These are phyloP conservation scores for Channa argus DNA, from an alignment of 2,113 vertebrate genomes.

Conservation along the genomic window DNA sequence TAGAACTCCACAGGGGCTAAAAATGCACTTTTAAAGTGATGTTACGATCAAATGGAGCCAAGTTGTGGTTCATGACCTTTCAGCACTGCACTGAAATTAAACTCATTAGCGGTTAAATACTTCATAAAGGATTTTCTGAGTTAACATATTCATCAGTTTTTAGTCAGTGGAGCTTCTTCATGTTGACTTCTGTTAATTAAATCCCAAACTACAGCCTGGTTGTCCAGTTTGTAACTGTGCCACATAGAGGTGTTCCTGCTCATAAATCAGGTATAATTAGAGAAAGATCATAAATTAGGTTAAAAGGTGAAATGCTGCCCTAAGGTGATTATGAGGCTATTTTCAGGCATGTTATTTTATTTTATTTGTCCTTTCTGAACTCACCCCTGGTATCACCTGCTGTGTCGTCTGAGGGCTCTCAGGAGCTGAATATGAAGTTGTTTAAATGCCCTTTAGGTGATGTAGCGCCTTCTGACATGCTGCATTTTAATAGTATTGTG, in stretches of 20 bases:
- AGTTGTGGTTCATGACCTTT: constrained; percentile 66
- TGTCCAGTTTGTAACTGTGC: constrained; percentile 54
- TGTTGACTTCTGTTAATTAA: constrained; percentile 67
- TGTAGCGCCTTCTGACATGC: constrained; percentile 34
- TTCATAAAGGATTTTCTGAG: constrained; percentile 45
- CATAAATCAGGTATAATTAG: constrained; percentile 38
- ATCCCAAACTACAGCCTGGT: constrained; percentile 58
- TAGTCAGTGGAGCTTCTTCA: constrained; percentile 57
- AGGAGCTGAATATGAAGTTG: constrained; percentile 10
- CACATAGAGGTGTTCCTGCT: constrained; percentile 27
- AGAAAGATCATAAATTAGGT: constrained; percentile 38
- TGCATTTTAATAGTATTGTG: constrained; percentile 54
- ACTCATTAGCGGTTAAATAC: constrained; percentile 65
- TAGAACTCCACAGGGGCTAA: constrained; percentile 16
- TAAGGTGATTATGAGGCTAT: constrained; percentile 8
- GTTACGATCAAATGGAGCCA: constrained; percentile 50
- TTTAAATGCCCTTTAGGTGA: constrained; percentile 35
- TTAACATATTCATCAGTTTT: constrained; percentile 56
- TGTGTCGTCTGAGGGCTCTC: constrained; percentile 12
- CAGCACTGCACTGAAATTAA: constrained; percentile 58
- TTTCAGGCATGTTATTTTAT: constrained; percentile 4
- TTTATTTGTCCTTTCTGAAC: constrained; percentile 3
- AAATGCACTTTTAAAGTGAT: constrained; percentile 36
- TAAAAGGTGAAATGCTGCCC: constrained; percentile 39
- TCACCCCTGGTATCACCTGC: neutral